Evolutionary conservation across 2,888 invertebrate species (phyloP).

Genomic region (Poecilus cupreus): DNA sequence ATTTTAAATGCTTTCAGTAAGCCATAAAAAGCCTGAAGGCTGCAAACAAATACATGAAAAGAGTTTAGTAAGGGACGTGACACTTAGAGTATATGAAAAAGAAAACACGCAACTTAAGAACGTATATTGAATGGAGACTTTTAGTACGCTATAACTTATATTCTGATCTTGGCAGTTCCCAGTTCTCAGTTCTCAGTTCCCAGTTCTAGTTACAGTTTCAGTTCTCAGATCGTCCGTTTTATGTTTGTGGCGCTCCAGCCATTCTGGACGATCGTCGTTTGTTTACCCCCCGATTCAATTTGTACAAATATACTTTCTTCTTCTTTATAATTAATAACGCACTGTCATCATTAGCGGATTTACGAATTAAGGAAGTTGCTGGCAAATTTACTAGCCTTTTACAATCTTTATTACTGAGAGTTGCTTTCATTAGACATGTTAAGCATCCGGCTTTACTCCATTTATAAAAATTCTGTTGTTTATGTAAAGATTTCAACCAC

Average conservation of each 20-base stretch:
- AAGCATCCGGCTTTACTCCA: too few relatives aligned
- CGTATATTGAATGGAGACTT: conserved; percentile 39
- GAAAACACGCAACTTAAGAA: conserved; percentile 30
- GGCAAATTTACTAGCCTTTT: too few relatives aligned
- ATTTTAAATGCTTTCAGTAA: conserved; percentile 18
- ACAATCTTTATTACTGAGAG: too few relatives aligned
- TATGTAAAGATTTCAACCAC: too few relatives aligned
- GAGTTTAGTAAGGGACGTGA: conserved; percentile 16
- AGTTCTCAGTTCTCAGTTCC: neutral
- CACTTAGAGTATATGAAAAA: conserved; percentile 40
- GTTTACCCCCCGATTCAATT: conserved; percentile 1
- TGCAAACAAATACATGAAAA: conserved; percentile 43
- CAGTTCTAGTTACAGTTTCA: neutral
- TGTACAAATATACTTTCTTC: neutral
- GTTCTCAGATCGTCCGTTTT: neutral
- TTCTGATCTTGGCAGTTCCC: conserved; percentile 34
- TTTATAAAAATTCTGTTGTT: too few relatives aligned
- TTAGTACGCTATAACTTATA: conserved; percentile 34
- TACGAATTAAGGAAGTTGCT: conserved; percentile 3
- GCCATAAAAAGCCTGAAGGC: conserved; percentile 23
- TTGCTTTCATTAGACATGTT: too few relatives aligned
- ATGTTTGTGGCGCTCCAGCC: neutral
- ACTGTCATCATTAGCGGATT: conserved; percentile 20
- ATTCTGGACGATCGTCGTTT: neutral
- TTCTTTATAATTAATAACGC: conserved; percentile 19